Base-by-base conservation (phyloP, 2,888 invertebrate species). In the Uloborus plumipes region DNA sequence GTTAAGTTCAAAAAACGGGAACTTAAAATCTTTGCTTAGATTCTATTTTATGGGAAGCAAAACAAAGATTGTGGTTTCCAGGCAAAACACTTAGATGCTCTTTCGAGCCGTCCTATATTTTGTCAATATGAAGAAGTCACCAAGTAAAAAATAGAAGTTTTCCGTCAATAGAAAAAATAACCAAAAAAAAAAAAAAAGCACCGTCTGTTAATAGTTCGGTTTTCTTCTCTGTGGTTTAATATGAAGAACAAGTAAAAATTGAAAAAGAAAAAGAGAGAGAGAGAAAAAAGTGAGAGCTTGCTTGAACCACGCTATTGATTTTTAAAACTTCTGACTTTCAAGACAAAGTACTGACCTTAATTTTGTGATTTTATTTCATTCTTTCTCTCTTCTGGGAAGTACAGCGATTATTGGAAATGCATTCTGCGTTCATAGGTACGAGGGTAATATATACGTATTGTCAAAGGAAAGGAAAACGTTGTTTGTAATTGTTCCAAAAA, bases 371-470 rank as follows among this genome's bases (percentile, higher is more conserved):
- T 51, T 55, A 14, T 71, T 72, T 51, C 26, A 14, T 66, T 64
- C 65, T 70, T n/a, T 53, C 31, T 65, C 59, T 67, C 50, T 67
- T n/a, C 31, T 47, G n/a, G 53, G 14, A 49, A 59, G 18, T 47
- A n/a, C 31, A 31, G 50, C 65, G 78, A 65, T 78, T 78, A 78
- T 78, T 78, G 78, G 78, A 78, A 78, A 78, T 15, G 31, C 70
- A 71, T 58, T 78, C 65, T 70, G 49, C 70, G 78, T 78, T 64
- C 71, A 59, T 58, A 65, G 49, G 58, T 49, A 71, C 65, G 70
- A 20, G 39, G 61, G 47, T 70, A 74, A 64, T 77, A 26, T 65
- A 39, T 78, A 78, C 71, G 65, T 71, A 65, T 31, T 59, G 71
- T 20, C 58, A 50, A 65, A 78, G 55, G 66, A 69, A 20, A 59